These are phyloP conservation scores for Sinocyclocheilus maitianheensis DNA, from an alignment of 2,113 vertebrate genomes.

Conservation along the genomic window DNA sequence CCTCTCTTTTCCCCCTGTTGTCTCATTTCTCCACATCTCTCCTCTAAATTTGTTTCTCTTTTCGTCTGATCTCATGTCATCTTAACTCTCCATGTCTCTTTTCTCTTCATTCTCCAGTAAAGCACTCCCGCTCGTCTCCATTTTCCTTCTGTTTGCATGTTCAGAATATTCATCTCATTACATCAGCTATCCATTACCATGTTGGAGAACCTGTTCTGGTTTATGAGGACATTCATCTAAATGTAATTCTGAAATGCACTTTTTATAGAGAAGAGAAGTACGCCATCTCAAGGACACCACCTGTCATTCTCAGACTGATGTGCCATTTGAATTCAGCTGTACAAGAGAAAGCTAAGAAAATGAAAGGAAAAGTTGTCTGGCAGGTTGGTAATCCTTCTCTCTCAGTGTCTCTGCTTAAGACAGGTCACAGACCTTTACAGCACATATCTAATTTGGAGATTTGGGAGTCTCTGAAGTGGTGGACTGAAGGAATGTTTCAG, in stretches of 20 bases:
- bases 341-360: constrained; percentile 36
- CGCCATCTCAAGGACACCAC: constrained; percentile 27
- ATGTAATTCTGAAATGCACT: constrained; percentile 48
- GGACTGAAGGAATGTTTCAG: constrained; percentile 47
- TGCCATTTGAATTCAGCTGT: constrained; percentile 28
- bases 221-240: constrained; percentile 44
- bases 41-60: neutral
- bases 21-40: neutral
- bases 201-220: constrained; percentile 6
- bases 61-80: neutral
- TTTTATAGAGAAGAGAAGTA: constrained; percentile 39
- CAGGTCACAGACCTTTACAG: constrained; percentile 52
- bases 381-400: constrained; percentile 35
- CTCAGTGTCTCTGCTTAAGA: constrained; percentile 31
- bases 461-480: constrained; percentile 45
- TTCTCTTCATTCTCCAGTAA: constrained; percentile 2
- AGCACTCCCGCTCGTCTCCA: neutral
- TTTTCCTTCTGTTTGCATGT: constrained; percentile 29
- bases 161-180: constrained; percentile 48
- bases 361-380: constrained; percentile 38
- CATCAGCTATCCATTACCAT: constrained; percentile 21
- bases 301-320: constrained; percentile 32
- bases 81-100: neutral
- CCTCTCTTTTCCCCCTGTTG: neutral
- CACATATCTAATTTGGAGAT: constrained; percentile 53